Percentiles rank a stretch among this genome's conserved stretches.
phyloP scores from a whole-genome alignment of 2,888 invertebrate genomes.

The Sminthurinus aureus region DNA sequence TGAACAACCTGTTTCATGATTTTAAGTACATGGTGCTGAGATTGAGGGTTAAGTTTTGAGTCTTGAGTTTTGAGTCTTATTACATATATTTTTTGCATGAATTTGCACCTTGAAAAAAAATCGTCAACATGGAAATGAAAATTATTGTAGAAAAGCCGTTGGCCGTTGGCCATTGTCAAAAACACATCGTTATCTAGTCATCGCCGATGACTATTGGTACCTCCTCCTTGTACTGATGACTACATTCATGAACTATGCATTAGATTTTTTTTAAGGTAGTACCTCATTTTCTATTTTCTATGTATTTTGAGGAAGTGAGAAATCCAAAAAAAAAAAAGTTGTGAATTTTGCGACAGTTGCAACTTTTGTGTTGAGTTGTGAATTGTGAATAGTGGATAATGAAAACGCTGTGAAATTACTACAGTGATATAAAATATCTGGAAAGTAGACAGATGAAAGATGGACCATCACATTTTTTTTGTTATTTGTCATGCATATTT shows the following conservation, averaged over 20 bases:
- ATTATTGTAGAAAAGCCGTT: neutral
- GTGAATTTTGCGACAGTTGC: too few relatives aligned
- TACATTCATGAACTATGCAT: neutral
- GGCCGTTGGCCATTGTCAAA: neutral
- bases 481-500: too few relatives aligned
- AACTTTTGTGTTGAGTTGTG: too few relatives aligned
- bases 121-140: neutral
- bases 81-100: neutral
- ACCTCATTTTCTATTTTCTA: too few relatives aligned
- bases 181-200: neutral
- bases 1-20: slow-evolving; percentile 4
- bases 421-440: too few relatives aligned
- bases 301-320: too few relatives aligned
- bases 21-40: neutral
- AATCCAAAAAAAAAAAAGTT: too few relatives aligned
- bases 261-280: neutral
- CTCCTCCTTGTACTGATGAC: neutral
- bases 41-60: too few relatives aligned
- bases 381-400: neutral
- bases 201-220: neutral
- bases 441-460: neutral
- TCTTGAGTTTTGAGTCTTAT: too few relatives aligned
- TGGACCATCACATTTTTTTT: neutral
- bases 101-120: neutral
- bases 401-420: neutral